These are phyloP conservation scores for Brachypteracias leptosomus DNA, from an alignment of 2,113 vertebrate genomes.

Conservation along the genomic window DNA sequence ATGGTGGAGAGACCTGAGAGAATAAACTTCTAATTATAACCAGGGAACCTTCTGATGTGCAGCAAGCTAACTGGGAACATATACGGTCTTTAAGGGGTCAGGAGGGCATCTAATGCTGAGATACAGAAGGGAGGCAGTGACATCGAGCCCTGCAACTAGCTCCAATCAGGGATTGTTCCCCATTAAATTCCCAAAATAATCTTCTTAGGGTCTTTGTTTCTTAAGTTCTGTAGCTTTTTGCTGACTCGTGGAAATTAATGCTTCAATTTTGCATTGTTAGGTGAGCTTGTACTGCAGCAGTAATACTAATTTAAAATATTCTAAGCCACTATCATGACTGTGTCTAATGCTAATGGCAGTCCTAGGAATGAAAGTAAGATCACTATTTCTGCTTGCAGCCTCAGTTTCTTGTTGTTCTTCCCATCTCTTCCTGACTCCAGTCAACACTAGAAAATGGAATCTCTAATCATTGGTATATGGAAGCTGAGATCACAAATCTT, in stretches of 20 bases:
- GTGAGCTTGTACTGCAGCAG: background rate
- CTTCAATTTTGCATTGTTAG: background rate
- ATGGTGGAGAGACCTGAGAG: background rate
- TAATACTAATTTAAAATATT: background rate
- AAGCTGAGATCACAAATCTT: background rate
- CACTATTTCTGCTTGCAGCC: background rate
- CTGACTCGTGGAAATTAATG: background rate
- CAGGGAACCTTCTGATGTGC: background rate
- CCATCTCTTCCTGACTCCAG: background rate
- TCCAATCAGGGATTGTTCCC: background rate
- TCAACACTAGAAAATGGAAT: background rate
- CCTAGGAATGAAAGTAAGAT: background rate
- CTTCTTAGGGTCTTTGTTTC: background rate
- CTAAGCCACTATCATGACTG: background rate
- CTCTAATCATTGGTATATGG: background rate
- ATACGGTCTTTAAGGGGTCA: background rate
- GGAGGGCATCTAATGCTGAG: background rate
- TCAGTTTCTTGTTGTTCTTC: background rate
- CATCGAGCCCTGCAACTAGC: background rate
- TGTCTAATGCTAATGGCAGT: background rate
- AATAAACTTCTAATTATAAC: background rate
- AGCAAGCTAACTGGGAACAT: background rate
- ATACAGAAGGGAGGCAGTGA: background rate
- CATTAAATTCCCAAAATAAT: background rate
- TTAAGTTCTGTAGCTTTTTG: background rate